Percentiles rank a stretch among this genome's conserved stretches.
These are phyloP conservation scores for Heliocidaris tuberculata DNA, from an alignment of 35 echinoderm and acorn worm species.

Conservation along the genomic window DNA sequence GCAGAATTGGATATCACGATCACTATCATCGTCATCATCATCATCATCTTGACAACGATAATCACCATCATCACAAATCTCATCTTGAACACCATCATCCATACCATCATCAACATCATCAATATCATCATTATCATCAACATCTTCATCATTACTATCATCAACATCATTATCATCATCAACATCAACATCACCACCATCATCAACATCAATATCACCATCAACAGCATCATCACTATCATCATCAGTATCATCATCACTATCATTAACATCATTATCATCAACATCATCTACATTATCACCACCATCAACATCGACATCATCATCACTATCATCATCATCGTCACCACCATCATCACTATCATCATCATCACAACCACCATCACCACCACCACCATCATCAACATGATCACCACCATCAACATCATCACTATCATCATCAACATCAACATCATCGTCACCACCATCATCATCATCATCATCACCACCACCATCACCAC, in stretches of 20 bases:
- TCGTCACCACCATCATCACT: not conserved
- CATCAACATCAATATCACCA: not conserved
- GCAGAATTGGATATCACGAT: not conserved
- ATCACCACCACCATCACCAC: not conserved
- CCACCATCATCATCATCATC: not conserved
- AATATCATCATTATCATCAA: not conserved
- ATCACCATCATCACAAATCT: not conserved
- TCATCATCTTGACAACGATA: too few relatives aligned
- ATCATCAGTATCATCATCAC: not conserved
- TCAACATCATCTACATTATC: too few relatives aligned
- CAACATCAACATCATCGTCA: too few relatives aligned
- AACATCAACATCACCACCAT: too few relatives aligned
- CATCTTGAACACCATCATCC: not conserved
- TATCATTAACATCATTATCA: not conserved
- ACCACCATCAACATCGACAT: too few relatives aligned
- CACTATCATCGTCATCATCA: not conserved
- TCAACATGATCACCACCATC: not conserved
- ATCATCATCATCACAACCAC: too few relatives aligned
- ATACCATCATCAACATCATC: too few relatives aligned
- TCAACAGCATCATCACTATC: not conserved
- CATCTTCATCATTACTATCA: not conserved
- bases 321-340: not conserved
- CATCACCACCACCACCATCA: not conserved
- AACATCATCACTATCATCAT: too few relatives aligned
- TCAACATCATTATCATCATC: too few relatives aligned